Conservation (phyloP, 2,113 vertebrate species). For the Argyrosomus japonicus region DNA sequence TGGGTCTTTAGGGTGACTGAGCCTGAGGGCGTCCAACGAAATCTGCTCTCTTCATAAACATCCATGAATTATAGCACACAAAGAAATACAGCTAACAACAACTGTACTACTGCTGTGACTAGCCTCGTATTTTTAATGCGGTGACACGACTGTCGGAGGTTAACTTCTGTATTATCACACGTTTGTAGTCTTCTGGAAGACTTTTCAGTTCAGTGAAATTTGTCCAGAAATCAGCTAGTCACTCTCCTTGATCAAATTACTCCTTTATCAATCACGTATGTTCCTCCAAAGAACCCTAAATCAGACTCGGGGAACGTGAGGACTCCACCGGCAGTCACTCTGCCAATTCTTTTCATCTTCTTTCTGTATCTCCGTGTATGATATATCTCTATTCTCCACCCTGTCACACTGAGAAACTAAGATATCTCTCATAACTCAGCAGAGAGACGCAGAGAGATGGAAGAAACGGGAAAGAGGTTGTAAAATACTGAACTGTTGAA, state of each 20-base stretch:
- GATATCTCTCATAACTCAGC: constrained; percentile 45
- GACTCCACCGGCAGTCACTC: constrained; percentile 5
- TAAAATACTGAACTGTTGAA: constrained; percentile 32
- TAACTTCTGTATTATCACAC: neutral
- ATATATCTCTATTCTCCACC: constrained; percentile 40
- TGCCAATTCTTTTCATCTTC: neutral
- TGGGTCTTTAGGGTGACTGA: constrained; percentile 6
- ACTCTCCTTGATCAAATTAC: neutral
- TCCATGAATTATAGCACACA: neutral
- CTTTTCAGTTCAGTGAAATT: too few species aligned
- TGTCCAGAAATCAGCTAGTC: neutral
- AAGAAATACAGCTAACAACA: constrained; percentile 20
- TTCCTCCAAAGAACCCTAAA: neutral
- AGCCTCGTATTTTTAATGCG: neutral
- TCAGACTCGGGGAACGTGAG: neutral
- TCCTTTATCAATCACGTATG: neutral
- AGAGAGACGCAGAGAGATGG: neutral
- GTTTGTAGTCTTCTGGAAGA: too few species aligned
- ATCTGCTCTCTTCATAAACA: neutral
- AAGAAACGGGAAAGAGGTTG: neutral
- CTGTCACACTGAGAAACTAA: constrained; percentile 16
- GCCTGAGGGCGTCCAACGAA: neutral
- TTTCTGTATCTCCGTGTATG: neutral
- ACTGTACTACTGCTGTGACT: neutral
- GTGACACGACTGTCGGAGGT: neutral